These are phyloP conservation scores for Parnassius apollo DNA, from an alignment of 2,888 invertebrate genomes.

Conservation along the genomic window DNA sequence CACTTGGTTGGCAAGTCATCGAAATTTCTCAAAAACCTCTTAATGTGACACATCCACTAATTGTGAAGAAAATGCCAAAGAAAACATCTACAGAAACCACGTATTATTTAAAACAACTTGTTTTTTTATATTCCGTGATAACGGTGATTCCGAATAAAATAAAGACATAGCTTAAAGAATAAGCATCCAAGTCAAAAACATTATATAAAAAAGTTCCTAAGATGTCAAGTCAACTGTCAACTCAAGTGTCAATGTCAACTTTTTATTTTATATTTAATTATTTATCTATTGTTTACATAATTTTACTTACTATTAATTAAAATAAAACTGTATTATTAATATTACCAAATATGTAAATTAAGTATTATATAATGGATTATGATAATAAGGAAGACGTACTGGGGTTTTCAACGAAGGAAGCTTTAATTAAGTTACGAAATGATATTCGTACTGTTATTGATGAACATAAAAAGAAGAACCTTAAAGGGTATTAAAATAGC, in stretches of 20 bases:
- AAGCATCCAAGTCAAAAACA: too few relatives aligned
- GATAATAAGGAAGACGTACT: slow-evolving; percentile 54
- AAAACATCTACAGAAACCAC: too few relatives aligned
- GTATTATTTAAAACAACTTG: too few relatives aligned
- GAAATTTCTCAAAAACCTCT: too few relatives aligned
- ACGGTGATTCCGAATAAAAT: too few relatives aligned
- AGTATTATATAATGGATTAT: slow-evolving; percentile 51
- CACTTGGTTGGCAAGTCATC: too few relatives aligned
- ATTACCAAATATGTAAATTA: slow-evolving; percentile 14
- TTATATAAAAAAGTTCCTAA: too few relatives aligned
- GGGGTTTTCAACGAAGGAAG: slow-evolving; percentile 85
- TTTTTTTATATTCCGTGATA: too few relatives aligned
- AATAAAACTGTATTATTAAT: slow-evolving; percentile 4
- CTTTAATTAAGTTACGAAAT: slow-evolving; percentile 84
- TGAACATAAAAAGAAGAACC: slow-evolving; percentile 82
- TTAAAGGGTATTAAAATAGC: slow-evolving; percentile 54
- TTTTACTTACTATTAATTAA: slow-evolving; percentile 11
- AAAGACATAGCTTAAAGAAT: too few relatives aligned
- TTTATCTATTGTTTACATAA: slow-evolving; percentile 15
- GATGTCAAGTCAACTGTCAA: neutral
- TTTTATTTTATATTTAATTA: too few relatives aligned
- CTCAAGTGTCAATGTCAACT: neutral
- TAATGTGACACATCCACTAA: too few relatives aligned
- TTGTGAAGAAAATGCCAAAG: too few relatives aligned
- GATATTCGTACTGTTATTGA: slow-evolving; percentile 85